These are phyloP conservation scores for Nothocercus julius DNA, from an alignment of 2,113 vertebrate species.

Conservation along the genomic window DNA sequence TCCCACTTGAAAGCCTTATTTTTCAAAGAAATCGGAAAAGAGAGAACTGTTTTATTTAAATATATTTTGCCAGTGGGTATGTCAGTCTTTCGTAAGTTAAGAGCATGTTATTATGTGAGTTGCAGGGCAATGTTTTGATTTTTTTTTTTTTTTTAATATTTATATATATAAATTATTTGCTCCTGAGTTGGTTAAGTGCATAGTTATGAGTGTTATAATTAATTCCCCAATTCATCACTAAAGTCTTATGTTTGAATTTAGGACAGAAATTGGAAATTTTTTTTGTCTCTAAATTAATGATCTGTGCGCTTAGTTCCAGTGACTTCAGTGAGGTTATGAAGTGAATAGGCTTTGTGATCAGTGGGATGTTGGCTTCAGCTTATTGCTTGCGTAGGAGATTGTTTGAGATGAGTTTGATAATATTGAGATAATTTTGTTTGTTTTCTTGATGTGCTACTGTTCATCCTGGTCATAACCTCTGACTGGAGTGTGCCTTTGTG, in stretches of 20 bases:
- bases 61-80: neutral
- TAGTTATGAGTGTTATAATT: neutral
- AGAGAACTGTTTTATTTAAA: rapidly evolving
- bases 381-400: slow-evolving; percentile 47
- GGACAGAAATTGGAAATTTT: neutral
- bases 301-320: neutral
- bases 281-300: neutral
- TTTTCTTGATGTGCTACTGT: slow-evolving; percentile 17
- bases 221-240: no score
- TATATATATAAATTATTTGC: neutral
- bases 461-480: slow-evolving; percentile 1
- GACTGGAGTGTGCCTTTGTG: slow-evolving; percentile 3
- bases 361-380: neutral
- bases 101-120: neutral
- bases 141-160: neutral
- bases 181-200: neutral
- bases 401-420: slow-evolving; percentile 7
- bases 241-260: neutral
- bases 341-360: neutral
- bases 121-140: neutral
- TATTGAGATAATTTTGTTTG: neutral
- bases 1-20: slow-evolving; percentile 13
- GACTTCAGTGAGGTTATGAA: neutral
- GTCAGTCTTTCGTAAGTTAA: neutral
- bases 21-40: slow-evolving; percentile 6